These are phyloP conservation scores for Chironomus tentans DNA, from an alignment of 2,888 invertebrate species.

Conservation along the genomic window DNA sequence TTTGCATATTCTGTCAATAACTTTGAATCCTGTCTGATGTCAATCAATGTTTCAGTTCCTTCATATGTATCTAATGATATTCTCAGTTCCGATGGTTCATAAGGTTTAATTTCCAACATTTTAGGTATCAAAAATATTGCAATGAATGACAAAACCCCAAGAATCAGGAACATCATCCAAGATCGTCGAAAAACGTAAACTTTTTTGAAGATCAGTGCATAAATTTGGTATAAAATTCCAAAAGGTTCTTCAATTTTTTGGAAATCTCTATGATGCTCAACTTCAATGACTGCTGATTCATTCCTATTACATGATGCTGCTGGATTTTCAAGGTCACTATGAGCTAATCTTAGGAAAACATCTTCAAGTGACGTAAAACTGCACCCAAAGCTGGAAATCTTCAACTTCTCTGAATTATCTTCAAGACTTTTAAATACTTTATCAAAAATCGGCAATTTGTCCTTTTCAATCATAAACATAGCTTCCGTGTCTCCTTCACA, in stretches of 20 bases:
- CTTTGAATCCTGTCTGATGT: not conserved
- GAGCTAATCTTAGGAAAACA: conserved; percentile 69
- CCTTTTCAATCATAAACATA: conserved; percentile 57
- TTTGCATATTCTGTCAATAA: not conserved
- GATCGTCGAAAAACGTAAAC: not conserved
- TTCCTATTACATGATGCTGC: too few species aligned
- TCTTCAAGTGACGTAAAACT: conserved; percentile 82
- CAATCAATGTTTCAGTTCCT: not conserved
- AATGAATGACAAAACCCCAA: not conserved
- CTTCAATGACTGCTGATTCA: too few species aligned
- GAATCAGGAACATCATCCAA: not conserved
- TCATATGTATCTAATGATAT: not conserved
- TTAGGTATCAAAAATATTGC: not conserved
- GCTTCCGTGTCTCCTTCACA: conserved; percentile 69
- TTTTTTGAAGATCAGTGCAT: not conserved
- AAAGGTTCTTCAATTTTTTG: too few species aligned
- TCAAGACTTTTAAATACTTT: conserved; percentile 61
- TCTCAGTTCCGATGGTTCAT: not conserved
- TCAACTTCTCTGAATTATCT: conserved; percentile 46
- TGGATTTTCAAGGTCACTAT: conserved; percentile 39
- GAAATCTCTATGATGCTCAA: too few species aligned
- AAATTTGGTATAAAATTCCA: conserved; percentile 34
- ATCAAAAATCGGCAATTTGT: conserved; percentile 53
- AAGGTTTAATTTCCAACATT: not conserved
- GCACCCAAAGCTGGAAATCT: conserved; percentile 70